phyloP scores from a whole-genome alignment of 2,888 invertebrate genomes.

The Drosophila anceps region DNA sequence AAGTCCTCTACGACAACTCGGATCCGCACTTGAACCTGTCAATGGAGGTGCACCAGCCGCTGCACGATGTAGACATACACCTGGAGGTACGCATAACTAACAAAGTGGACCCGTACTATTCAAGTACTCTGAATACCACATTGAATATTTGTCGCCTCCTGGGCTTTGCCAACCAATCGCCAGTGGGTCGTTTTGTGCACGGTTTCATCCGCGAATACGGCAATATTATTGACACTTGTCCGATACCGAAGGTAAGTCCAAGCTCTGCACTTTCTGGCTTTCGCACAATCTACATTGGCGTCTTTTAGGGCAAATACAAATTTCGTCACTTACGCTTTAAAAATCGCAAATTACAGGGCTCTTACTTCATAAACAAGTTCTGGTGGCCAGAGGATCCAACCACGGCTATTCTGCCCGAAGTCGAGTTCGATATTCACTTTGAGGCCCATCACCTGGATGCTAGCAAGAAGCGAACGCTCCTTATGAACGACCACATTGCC shows the following conservation, averaged over 20 bases:
- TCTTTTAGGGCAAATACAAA: constrained; percentile 59
- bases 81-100: constrained; percentile 67
- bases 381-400: constrained; percentile 84
- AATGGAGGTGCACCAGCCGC: constrained; percentile 75
- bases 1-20: constrained; percentile 69
- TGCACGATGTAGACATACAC: constrained; percentile 76
- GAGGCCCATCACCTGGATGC: constrained; percentile 73
- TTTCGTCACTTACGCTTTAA: constrained; percentile 54
- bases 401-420: constrained; percentile 74
- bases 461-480: constrained; percentile 69
- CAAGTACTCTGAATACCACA: constrained; percentile 74
- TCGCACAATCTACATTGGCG: constrained; percentile 4
- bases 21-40: constrained; percentile 83
- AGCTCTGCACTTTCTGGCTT: not conserved
- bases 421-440: constrained; percentile 74
- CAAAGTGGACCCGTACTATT: constrained; percentile 74
- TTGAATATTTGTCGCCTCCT: constrained; percentile 79
- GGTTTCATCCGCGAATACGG: constrained; percentile 78
- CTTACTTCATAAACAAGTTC: constrained; percentile 79
- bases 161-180: constrained; percentile 70
- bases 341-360: constrained; percentile 77
- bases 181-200: constrained; percentile 76
- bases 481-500: constrained; percentile 74
- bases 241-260: constrained; percentile 77
- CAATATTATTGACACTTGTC: constrained; percentile 76